A percentile compares a stretch with the other conserved stretches of the same genome.
phyloP scores from a whole-genome alignment of 2,113 vertebrate species.

The Geococcyx californianus region DNA sequence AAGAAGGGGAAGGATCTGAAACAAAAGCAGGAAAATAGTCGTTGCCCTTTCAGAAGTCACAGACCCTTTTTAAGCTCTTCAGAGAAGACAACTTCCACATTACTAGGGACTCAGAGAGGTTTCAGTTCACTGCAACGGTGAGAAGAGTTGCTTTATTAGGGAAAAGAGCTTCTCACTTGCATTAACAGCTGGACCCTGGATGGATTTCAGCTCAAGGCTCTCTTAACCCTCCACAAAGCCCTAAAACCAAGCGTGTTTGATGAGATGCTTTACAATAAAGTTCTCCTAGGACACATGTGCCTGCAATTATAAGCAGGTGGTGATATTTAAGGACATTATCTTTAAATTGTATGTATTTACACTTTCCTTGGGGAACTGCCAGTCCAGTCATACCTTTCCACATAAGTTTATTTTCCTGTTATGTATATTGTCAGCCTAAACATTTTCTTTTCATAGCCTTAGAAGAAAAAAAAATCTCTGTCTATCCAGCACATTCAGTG shows the following conservation, averaged over 20 bases:
- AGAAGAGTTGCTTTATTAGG: background rate
- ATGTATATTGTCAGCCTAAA: background rate
- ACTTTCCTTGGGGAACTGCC: background rate
- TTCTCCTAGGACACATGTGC: background rate
- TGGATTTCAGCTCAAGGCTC: background rate
- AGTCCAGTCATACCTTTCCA: background rate
- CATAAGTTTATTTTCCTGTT: background rate
- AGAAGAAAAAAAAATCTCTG: background rate
- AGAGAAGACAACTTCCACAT: rapidly evolving
- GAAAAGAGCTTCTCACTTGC: background rate
- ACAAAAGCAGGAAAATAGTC: background rate
- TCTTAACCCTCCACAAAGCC: background rate
- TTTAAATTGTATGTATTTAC: background rate
- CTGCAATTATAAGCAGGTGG: background rate
- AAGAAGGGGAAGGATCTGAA: background rate
- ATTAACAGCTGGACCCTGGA: background rate
- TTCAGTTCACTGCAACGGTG: background rate
- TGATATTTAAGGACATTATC: background rate
- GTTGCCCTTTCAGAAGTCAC: background rate
- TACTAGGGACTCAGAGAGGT: background rate
- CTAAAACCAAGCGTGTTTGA: conserved; percentile 1
- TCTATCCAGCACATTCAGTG: background rate
- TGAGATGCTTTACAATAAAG: background rate
- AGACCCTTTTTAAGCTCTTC: background rate
- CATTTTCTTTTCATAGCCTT: background rate